Evolutionary conservation across 2,797 vertebrate species (phyloP).

Genomic region (Phataginus tetradactyla): DNA sequence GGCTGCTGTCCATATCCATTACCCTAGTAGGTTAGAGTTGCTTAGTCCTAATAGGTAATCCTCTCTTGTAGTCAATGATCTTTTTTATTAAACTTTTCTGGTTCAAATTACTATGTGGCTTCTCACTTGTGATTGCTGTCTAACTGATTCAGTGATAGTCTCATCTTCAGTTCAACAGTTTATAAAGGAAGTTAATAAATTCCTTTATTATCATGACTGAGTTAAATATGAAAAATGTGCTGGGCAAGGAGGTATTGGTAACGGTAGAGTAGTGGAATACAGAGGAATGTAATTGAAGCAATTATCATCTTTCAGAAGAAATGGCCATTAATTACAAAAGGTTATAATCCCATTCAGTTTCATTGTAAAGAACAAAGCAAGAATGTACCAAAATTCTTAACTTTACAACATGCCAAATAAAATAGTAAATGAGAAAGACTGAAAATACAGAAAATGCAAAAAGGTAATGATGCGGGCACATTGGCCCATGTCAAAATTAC

Average conservation of each 20-base stretch:
- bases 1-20: background rate
- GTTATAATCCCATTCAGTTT: background rate
- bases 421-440: background rate
- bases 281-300: background rate
- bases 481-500: background rate
- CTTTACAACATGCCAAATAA: background rate
- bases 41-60: background rate
- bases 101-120: background rate
- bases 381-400: background rate
- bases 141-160: background rate
- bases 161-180: background rate
- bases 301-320: constrained; percentile 16
- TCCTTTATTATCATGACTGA: background rate
- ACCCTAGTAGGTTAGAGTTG: background rate
- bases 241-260: background rate
- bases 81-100: background rate
- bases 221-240: background rate
- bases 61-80: background rate
- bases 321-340: background rate
- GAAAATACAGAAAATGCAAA: background rate
- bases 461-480: background rate
- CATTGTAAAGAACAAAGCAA: constrained; percentile 2
- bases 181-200: constrained; percentile 18
- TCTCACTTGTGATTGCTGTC: background rate
- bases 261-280: background rate